Evolutionary conservation across 2,888 invertebrate species (phyloP).

Genomic region (Yponomeuta sedellus): DNA sequence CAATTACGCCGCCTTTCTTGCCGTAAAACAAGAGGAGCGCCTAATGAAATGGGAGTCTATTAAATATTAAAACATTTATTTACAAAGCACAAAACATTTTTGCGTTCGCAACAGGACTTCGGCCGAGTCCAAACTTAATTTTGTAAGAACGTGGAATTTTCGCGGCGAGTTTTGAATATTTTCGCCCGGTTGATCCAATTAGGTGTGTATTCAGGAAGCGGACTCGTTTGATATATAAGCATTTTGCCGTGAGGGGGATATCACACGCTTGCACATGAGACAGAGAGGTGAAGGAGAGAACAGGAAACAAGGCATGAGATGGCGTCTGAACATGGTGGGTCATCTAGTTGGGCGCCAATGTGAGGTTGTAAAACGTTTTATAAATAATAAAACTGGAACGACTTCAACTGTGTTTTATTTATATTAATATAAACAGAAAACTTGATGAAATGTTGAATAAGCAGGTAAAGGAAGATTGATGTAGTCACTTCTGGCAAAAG

Average conservation of each 20-base stretch:
- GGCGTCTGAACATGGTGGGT: too few species aligned
- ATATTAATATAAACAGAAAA: too few species aligned
- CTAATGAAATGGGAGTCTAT: conserved; percentile 7
- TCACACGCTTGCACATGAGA: too few species aligned
- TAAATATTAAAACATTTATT: conserved; percentile 1
- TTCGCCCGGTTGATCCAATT: conserved; percentile 22
- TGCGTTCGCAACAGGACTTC: conserved; percentile 23
- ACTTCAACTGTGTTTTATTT: too few species aligned
- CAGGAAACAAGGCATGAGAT: too few species aligned
- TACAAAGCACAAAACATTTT: conserved; percentile 31
- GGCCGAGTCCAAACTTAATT: conserved; percentile 30
- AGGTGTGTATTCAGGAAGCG: conserved; percentile 19
- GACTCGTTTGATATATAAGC: background rate
- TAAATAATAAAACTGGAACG: too few species aligned
- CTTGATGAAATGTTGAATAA: too few species aligned
- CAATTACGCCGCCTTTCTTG: conserved; percentile 7
- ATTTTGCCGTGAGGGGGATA: background rate
- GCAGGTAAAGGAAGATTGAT: too few species aligned
- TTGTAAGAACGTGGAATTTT: conserved; percentile 26
- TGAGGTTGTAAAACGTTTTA: too few species aligned
- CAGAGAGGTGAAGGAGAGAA: too few species aligned
- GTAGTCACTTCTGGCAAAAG: too few species aligned
- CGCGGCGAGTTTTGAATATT: conserved; percentile 27
- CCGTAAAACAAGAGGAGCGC: conserved; percentile 1
- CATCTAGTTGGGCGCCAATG: too few species aligned